Conservation (phyloP, 2,797 vertebrate species). For the Onychomys torridus region DNA sequence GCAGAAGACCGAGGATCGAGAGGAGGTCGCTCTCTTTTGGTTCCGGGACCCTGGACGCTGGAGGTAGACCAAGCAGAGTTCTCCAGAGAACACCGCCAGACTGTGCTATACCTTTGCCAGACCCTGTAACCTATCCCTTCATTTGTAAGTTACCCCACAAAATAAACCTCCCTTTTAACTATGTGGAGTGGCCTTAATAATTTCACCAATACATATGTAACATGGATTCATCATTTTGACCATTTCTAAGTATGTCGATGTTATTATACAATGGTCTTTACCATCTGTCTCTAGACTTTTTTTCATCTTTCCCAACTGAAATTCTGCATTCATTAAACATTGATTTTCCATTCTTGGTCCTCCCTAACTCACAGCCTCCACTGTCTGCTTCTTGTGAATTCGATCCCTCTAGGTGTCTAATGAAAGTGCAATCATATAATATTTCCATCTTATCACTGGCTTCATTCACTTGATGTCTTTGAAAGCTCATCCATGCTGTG, state of each 20-base stretch:
- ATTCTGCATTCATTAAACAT: neutral
- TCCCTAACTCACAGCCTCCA: neutral
- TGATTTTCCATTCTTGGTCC: neutral
- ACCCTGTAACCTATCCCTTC: no score
- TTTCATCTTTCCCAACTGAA: neutral
- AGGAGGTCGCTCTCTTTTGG: no score
- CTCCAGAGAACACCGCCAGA: no score
- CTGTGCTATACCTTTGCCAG: no score
- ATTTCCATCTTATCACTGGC: neutral
- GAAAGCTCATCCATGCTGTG: neutral
- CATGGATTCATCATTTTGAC: neutral
- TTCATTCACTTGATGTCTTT: neutral
- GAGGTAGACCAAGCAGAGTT: no score
- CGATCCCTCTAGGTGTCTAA: neutral
- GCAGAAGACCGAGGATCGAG: no score
- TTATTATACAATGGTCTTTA: neutral
- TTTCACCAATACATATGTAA: no score
- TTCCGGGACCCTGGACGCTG: no score
- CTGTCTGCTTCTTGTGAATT: neutral
- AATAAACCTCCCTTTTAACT: no score
- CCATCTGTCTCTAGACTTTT: neutral
- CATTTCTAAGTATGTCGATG: neutral
- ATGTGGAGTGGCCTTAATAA: no score
- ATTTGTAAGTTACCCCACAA: no score
- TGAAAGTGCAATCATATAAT: neutral